These are phyloP conservation scores for Oikopleura albicans DNA, from an alignment of 23 tunicate species.

Conservation along the genomic window DNA sequence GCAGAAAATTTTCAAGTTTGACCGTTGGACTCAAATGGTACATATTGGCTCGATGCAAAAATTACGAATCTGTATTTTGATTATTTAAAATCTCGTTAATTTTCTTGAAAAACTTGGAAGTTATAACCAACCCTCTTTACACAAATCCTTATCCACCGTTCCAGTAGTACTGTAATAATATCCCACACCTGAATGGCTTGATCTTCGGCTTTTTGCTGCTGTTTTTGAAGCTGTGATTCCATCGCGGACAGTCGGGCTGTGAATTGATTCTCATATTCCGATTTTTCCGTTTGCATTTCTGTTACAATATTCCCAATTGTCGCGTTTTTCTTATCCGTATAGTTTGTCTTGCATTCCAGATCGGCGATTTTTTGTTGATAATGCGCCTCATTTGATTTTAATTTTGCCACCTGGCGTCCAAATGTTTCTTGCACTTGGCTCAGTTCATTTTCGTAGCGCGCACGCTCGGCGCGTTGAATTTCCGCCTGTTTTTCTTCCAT, in stretches of 20 bases:
- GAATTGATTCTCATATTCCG: neutral
- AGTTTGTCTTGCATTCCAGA: neutral
- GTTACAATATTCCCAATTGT: neutral
- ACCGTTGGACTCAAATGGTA: no score
- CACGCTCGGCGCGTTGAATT: conserved; percentile 42
- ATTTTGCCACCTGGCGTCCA: conserved; percentile 28
- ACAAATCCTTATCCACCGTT: no score
- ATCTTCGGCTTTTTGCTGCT: neutral
- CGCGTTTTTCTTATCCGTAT: neutral
- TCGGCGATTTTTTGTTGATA: conserved; percentile 24
- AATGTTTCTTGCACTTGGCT: conserved; percentile 33
- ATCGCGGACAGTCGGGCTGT: neutral
- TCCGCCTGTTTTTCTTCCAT: conserved; percentile 41
- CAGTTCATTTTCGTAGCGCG: conserved; percentile 44
- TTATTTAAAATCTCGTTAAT: no score
- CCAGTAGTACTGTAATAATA: no score
- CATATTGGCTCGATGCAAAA: no score
- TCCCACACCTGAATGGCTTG: neutral
- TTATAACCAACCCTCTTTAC: no score
- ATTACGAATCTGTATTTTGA: no score
- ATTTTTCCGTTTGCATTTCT: neutral
- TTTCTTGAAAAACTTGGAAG: no score
- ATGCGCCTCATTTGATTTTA: conserved; percentile 36
- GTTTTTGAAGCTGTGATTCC: neutral
- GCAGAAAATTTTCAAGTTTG: no score